Evolutionary conservation across 2,888 invertebrate species (phyloP).

Genomic region (Heteropelma amictum): DNA sequence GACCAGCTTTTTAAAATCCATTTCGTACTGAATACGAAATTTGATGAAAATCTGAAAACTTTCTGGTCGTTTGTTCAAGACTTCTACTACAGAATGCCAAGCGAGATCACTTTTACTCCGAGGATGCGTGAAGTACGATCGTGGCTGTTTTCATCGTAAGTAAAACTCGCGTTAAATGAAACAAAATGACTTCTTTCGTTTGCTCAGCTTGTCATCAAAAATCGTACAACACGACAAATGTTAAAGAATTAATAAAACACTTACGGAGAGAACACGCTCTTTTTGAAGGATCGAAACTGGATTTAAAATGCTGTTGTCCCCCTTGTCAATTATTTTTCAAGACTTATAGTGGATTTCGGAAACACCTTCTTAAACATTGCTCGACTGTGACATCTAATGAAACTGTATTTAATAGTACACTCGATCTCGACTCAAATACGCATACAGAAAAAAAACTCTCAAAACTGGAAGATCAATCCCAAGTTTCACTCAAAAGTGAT

Average conservation of each 20-base stretch:
- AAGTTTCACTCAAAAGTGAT: background rate
- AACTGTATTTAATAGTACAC: background rate
- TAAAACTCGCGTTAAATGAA: background rate
- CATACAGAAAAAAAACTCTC: slow-evolving; percentile 31
- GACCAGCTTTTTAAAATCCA: slow-evolving; percentile 53
- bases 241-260: slow-evolving; percentile 18
- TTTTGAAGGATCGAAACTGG: background rate
- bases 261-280: slow-evolving; percentile 25
- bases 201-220: too few relatives aligned
- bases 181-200: background rate
- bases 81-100: slow-evolving; percentile 46
- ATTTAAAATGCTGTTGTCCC: slow-evolving; percentile 19
- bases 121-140: slow-evolving; percentile 54
- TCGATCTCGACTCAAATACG: slow-evolving; percentile 5
- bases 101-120: slow-evolving; percentile 31
- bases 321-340: background rate
- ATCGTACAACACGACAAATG: too few relatives aligned
- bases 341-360: background rate
- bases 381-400: too few relatives aligned
- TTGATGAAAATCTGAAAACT: slow-evolving; percentile 16
- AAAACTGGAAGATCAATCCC: background rate
- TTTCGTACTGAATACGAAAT: slow-evolving; percentile 47
- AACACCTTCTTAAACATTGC: background rate
- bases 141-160: slow-evolving; percentile 36
- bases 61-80: slow-evolving; percentile 49